phyloP scores from a whole-genome alignment of 2,888 invertebrate species.

The Drosophila mimica region DNA sequence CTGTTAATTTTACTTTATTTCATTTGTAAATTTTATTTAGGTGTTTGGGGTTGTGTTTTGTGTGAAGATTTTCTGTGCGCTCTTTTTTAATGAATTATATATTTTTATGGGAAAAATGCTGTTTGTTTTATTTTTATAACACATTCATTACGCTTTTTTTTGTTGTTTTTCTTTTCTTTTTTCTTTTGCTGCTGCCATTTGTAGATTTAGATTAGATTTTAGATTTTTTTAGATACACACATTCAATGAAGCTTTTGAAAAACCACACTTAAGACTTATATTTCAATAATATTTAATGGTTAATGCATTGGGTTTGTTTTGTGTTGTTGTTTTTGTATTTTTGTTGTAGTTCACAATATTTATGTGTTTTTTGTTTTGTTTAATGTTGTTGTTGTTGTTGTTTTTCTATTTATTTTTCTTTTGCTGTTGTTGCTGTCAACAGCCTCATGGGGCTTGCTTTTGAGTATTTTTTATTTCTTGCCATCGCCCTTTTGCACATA shows the following conservation, averaged over 20 bases:
- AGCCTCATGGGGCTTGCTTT: constrained; percentile 53
- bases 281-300: constrained; percentile 40
- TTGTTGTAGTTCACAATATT: constrained; percentile 45
- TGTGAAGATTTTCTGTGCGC: constrained; percentile 66
- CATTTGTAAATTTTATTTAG: constrained; percentile 74
- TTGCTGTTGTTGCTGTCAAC: constrained; percentile 41
- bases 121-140: constrained; percentile 37
- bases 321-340: constrained; percentile 32
- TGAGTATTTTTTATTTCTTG: constrained; percentile 61
- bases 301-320: constrained; percentile 66
- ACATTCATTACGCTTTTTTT: constrained; percentile 47
- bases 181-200: constrained; percentile 25
- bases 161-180: constrained; percentile 10
- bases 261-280: constrained; percentile 67
- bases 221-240: constrained; percentile 68
- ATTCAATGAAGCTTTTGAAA: constrained; percentile 74
- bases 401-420: not conserved
- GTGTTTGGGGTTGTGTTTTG: constrained; percentile 49
- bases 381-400: constrained; percentile 16
- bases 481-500: constrained; percentile 85
- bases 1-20: constrained; percentile 30
- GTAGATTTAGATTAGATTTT: constrained; percentile 52
- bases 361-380: constrained; percentile 23
- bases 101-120: constrained; percentile 49
- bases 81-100: constrained; percentile 38